These are phyloP conservation scores for Sphaerophoria rueppellii DNA, from an alignment of 2,888 invertebrate species.

Conservation along the genomic window DNA sequence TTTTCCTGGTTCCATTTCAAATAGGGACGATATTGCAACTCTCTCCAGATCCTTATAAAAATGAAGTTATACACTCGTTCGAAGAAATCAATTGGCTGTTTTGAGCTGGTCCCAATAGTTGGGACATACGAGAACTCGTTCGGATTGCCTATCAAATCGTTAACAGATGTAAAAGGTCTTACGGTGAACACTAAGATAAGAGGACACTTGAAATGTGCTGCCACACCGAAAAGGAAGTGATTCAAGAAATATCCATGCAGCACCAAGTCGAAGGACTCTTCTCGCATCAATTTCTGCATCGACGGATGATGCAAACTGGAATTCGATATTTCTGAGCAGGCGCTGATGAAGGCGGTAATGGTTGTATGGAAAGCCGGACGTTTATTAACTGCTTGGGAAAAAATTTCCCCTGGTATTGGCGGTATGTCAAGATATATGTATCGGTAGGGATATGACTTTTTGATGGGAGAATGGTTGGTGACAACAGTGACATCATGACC, in stretches of 20 bases:
- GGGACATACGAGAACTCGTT: slow-evolving; percentile 77
- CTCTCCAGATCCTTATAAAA: neutral
- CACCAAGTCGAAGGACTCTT: slow-evolving; percentile 74
- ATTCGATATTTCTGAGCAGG: slow-evolving; percentile 16
- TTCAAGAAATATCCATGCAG: slow-evolving; percentile 71
- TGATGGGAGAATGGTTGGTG: slow-evolving; percentile 66
- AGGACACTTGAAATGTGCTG: slow-evolving; percentile 79
- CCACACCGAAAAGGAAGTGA: slow-evolving; percentile 78
- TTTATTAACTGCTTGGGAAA: neutral
- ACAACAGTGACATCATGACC: slow-evolving; percentile 80
- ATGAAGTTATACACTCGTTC: slow-evolving; percentile 76
- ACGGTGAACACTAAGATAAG: slow-evolving; percentile 77
- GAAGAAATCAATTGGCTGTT: slow-evolving; percentile 75
- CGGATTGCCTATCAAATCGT: slow-evolving; percentile 77
- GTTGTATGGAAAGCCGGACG: neutral
- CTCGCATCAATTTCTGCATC: slow-evolving; percentile 62
- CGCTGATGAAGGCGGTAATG: neutral
- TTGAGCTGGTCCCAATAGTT: slow-evolving; percentile 51
- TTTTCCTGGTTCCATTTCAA: neutral
- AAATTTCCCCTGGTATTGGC: neutral
- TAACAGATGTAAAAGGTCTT: slow-evolving; percentile 74
- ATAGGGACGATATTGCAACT: neutral
- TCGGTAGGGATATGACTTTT: slow-evolving; percentile 39
- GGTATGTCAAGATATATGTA: slow-evolving; percentile 43
- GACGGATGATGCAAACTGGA: slow-evolving; percentile 36